Conservation (phyloP, 2,797 vertebrate genomes). For the Masticophis lateralis region DNA sequence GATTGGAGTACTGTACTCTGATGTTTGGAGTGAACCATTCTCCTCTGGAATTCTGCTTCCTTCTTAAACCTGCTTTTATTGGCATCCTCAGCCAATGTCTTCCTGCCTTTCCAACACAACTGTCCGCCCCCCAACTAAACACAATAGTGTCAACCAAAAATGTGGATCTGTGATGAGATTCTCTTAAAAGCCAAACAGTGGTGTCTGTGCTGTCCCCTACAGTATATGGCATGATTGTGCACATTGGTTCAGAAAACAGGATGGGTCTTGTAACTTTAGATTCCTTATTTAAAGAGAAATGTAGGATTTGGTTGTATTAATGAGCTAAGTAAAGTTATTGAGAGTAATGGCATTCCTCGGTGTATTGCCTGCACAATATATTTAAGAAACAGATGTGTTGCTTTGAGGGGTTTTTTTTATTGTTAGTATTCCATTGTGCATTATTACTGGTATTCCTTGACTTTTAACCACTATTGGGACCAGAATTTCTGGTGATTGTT, state of each 20-base stretch:
- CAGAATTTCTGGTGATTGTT: background rate
- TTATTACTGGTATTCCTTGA: background rate
- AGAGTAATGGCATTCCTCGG: background rate
- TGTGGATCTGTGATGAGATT: background rate
- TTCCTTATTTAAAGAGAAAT: background rate
- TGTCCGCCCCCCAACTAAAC: too few species aligned
- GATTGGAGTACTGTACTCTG: background rate
- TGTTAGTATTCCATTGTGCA: background rate
- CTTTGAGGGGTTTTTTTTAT: background rate
- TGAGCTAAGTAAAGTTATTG: background rate
- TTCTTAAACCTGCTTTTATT: conserved; percentile 16
- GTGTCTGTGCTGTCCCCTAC: conserved; percentile 28
- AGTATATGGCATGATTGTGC: background rate
- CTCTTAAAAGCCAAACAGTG: background rate
- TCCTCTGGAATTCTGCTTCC: conserved; percentile 6
- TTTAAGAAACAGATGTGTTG: background rate
- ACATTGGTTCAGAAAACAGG: background rate
- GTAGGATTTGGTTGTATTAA: background rate
- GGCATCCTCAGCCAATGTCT: background rate
- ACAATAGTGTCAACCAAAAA: background rate
- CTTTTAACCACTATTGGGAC: background rate
- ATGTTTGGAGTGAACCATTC: background rate
- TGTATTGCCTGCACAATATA: background rate
- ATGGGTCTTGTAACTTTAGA: background rate
- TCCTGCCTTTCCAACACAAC: background rate